Evolutionary conservation across 2,888 invertebrate genomes (phyloP), one percentile per base, ranked within the genome.

Genomic region (Athrips mouffetella): DNA sequence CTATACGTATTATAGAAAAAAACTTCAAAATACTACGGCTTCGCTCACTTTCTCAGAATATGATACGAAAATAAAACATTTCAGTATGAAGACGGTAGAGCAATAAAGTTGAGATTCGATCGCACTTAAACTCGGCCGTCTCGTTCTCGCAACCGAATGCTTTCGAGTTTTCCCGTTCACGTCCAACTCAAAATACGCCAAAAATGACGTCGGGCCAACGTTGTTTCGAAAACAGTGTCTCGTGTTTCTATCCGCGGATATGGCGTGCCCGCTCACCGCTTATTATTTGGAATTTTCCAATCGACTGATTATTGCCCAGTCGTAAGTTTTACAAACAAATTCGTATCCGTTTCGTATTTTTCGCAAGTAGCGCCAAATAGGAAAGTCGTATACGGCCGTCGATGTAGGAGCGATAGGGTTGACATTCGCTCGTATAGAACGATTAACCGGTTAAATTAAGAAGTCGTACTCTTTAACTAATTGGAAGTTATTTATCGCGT

Each of bases 271-370:
- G 75, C 74, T 30, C 73, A 70, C 73, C 67, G 73, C 72, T 73
- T 72, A 73, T 73, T 79, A 79, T 82, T 90, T 81, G 90, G 89
- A 91, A 91, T 90, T 91, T 91, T 91, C 91, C 91, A 89, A 90
- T 89, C 85, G 88, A 89, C 89, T 87, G 90, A 88, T 75, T 73
- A 76, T 65, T 73, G 71, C 66, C 60, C 61, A 63, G 73, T 75
- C 73, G 80, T 84, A 79, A 85, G 84, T 85, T 86, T 81, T 81
- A 80, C 81, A 84, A 85, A 83, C 81, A 81, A 83, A 82, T 79
- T 80, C 71, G 72, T 77, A 73, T 80, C 76, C 75, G 80, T 79
- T 81, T 83, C 76, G 74, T 80, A 79, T 85, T 84, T 84, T 86
- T 86, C 82, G 78, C 82, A 73, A 80, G 71, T 79, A 77, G 78